These are phyloP conservation scores for Aspidapion aeneum DNA, from an alignment of 2,888 invertebrate species.

Conservation along the genomic window DNA sequence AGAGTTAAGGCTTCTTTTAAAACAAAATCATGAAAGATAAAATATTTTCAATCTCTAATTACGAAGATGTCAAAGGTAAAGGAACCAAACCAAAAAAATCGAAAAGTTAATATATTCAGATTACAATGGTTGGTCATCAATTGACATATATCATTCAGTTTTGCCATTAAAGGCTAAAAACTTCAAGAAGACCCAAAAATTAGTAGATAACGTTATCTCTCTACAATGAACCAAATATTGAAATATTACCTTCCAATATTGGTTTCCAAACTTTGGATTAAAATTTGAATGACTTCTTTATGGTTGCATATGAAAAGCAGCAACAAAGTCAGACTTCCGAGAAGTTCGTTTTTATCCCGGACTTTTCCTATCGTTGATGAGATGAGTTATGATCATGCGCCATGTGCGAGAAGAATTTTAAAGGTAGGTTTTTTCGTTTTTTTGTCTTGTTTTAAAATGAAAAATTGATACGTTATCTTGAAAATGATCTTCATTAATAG, in stretches of 20 bases:
- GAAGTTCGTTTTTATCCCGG: background rate
- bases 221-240: background rate
- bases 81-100: constrained; percentile 19
- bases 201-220: constrained; percentile 12
- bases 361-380: background rate
- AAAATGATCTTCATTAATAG: too few species aligned
- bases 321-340: constrained; percentile 2
- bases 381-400: background rate
- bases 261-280: constrained; percentile 9
- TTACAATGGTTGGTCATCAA: constrained; percentile 19
- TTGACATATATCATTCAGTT: constrained; percentile 17
- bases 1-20: constrained; percentile 20
- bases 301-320: constrained; percentile 14
- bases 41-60: background rate
- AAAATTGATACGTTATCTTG: too few species aligned
- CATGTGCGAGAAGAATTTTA: background rate
- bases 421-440: too few species aligned
- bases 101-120: constrained; percentile 17
- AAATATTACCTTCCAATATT: background rate
- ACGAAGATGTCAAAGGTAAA: background rate
- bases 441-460: too few species aligned
- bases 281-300: constrained; percentile 17
- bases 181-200: background rate
- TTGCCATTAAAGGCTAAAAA: constrained; percentile 13
- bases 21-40: background rate